Conservation (phyloP, 2,113 vertebrate genomes). For the Solea solea region DNA sequence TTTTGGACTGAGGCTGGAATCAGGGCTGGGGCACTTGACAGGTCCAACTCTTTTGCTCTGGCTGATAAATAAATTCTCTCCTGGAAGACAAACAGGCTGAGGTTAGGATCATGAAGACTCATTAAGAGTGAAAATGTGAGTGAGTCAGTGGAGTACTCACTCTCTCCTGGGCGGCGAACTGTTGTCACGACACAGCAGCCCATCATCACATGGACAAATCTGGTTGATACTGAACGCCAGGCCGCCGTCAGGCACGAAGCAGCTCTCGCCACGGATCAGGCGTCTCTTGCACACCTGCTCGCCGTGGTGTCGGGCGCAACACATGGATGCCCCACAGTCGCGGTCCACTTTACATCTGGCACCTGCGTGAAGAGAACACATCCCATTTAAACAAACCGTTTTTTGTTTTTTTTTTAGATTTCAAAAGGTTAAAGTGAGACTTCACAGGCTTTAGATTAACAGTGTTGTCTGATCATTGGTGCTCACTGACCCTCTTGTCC, state of each 20-base stretch:
- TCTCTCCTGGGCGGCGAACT: slow-evolving; percentile 60
- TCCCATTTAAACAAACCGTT: not conserved
- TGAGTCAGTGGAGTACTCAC: slow-evolving; percentile 72
- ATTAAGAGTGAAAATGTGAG: not conserved
- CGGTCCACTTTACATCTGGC: slow-evolving; percentile 85
- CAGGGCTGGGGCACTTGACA: slow-evolving; percentile 75
- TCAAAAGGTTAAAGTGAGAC: not conserved
- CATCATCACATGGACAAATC: slow-evolving; percentile 86
- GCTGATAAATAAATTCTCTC: slow-evolving; percentile 79
- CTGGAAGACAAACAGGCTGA: slow-evolving; percentile 67
- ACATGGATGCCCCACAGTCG: slow-evolving; percentile 81
- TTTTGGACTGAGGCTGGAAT: slow-evolving; percentile 20
- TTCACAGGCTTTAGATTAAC: not conserved
- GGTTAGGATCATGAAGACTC: slow-evolving; percentile 2
- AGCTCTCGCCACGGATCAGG: slow-evolving; percentile 75
- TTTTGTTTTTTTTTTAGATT: not conserved
- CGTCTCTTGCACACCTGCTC: slow-evolving; percentile 86
- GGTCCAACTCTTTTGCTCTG: slow-evolving; percentile 77
- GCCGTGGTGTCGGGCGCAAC: slow-evolving; percentile 87
- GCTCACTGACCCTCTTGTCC: slow-evolving; percentile 84
- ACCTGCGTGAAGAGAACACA: slow-evolving; percentile 58
- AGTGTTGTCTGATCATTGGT: not conserved
- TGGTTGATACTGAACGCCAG: slow-evolving; percentile 91
- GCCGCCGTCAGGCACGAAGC: slow-evolving; percentile 86
- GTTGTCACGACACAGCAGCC: slow-evolving; percentile 81